These are phyloP conservation scores for Magallana angulata DNA, from an alignment of 1,140 invertebrate genomes.

Conservation along the genomic window DNA sequence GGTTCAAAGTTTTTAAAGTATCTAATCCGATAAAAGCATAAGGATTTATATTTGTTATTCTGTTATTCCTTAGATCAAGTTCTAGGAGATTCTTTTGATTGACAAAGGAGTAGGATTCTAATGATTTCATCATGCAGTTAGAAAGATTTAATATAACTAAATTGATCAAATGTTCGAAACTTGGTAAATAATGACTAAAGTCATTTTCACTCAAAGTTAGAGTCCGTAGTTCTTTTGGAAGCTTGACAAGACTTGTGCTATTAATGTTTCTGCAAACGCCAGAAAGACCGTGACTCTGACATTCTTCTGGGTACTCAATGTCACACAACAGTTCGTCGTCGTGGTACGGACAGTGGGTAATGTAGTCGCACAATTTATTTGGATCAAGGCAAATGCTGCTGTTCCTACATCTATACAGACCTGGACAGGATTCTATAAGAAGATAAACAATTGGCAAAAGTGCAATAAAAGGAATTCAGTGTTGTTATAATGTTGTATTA, in stretches of 20 bases:
- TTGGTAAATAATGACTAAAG: background rate
- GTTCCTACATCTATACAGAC: slow-evolving; percentile 47
- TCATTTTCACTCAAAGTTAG: slow-evolving; percentile 36
- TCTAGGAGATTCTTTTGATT: slow-evolving; percentile 29
- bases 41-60: background rate
- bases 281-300: slow-evolving; percentile 48
- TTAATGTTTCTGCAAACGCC: background rate
- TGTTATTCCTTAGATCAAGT: slow-evolving; percentile 51
- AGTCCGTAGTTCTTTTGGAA: background rate
- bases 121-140: background rate
- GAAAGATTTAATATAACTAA: slow-evolving; percentile 6
- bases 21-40: slow-evolving; percentile 42
- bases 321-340: slow-evolving; percentile 62
- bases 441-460: background rate
- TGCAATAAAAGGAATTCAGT: no score
- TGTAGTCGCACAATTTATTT: slow-evolving; percentile 41
- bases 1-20: slow-evolving; percentile 24
- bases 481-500: no score
- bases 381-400: slow-evolving; percentile 38
- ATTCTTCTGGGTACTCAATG: slow-evolving; percentile 45
- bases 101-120: background rate
- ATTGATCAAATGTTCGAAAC: background rate
- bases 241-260: background rate
- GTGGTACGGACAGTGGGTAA: slow-evolving; percentile 50
- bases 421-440: slow-evolving; percentile 32